Evolutionary conservation across 2,113 vertebrate species (phyloP).

Genomic region (Anser brachyrhynchus): DNA sequence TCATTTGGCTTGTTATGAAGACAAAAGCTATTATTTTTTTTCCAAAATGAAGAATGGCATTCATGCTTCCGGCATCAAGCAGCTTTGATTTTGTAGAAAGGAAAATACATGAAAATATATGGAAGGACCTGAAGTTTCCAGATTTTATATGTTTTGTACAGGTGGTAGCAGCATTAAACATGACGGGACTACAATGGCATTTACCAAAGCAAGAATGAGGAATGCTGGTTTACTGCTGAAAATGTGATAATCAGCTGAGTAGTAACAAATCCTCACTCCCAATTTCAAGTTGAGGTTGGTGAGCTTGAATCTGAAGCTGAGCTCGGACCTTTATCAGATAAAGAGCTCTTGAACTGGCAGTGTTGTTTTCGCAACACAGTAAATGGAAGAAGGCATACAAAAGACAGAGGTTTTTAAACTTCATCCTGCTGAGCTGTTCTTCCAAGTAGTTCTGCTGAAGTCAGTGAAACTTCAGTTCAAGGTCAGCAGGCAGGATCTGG

Average conservation of each 20-base stretch:
- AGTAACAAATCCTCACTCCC: background rate
- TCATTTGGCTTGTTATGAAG: constrained; percentile 4
- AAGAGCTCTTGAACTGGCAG: background rate
- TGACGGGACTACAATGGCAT: background rate
- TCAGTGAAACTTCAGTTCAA: background rate
- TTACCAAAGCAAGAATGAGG: background rate
- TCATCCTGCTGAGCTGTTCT: background rate
- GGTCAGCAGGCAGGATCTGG: background rate
- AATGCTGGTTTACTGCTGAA: background rate
- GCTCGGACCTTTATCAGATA: background rate
- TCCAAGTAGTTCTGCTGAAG: background rate
- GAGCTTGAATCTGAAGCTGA: background rate
- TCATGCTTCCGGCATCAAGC: background rate
- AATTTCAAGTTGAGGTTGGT: background rate
- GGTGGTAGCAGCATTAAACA: background rate
- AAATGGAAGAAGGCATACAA: background rate
- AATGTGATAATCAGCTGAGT: background rate
- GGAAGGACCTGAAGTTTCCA: background rate
- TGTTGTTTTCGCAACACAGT: background rate
- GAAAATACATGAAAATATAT: background rate
- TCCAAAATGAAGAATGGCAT: background rate
- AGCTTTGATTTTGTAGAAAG: background rate
- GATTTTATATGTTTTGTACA: background rate
- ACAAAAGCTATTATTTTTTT: background rate
- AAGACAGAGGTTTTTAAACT: background rate